Evolutionary conservation across 2,113 vertebrate species (phyloP), one percentile per base, ranked within the genome.

Genomic region (Paramormyrops kingsleyae): DNA sequence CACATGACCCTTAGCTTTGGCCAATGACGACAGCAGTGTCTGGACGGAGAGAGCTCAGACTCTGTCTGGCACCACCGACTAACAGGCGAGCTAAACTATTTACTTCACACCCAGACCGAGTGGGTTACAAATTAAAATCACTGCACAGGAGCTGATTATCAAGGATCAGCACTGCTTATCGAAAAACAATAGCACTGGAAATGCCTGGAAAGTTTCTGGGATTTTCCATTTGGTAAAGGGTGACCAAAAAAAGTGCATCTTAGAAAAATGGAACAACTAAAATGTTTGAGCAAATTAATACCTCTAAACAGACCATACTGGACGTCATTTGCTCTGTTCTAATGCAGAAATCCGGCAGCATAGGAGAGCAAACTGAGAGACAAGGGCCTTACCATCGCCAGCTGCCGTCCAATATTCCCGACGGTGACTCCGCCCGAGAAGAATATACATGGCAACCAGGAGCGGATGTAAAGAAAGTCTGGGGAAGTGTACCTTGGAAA

Each of bases 381-480:
- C n/a, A 17, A 53, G 85, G 56, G 84, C 39, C 89, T 93, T 92
- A 99, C 99, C 98, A 99, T 99, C 17, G 99, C 99, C 89, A 99
- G 96, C 90, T 99, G 98, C 1, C 99, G 96, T 91, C 99, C 98
- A 80, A 99, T 99, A 96, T 99, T 99, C 62, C 99, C 99, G 90
- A 99, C 97, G 0, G 99, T 99, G 44, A 99, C 98, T 0, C 98
- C 99, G 59, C 99, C 99, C 0, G 98, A 99, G 96, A 99, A 99
- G 94, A 99, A 99, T 93, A 99, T 99, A 91, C 98, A 99, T 0
- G 98, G 99, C 74, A 99, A 97, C 98, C 98, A 99, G 66, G 99
- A 99, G 88, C 98, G 98, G 10, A 99, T 98, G 88, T 99, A 99
- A 90, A 99, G 95, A 90, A 99, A 98, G 89, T 99, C 98, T 83